These are phyloP conservation scores for Glossophaga mutica DNA, from an alignment of 2,797 vertebrate genomes.

Conservation along the genomic window DNA sequence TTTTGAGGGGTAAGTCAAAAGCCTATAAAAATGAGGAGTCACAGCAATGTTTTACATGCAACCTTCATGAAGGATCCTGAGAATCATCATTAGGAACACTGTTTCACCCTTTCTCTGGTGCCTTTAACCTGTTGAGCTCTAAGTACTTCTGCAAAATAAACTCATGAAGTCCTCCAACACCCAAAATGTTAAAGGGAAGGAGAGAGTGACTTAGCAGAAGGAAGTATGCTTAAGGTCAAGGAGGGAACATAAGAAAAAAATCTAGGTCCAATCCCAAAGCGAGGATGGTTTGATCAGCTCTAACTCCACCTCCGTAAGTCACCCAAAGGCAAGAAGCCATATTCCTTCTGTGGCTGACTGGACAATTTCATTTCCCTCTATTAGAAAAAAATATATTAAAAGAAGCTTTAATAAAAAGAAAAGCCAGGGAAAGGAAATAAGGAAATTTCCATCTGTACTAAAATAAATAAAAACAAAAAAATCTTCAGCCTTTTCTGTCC, in stretches of 20 bases:
- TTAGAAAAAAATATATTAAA: neutral
- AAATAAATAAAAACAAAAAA: neutral
- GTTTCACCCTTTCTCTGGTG: neutral
- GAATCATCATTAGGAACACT: neutral
- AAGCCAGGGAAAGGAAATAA: neutral
- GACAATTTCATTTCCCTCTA: slow-evolving; percentile 5
- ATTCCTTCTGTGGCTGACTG: neutral
- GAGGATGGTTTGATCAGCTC: neutral
- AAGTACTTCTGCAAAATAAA: neutral
- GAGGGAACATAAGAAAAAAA: neutral
- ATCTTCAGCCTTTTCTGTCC: slow-evolving; percentile 9
- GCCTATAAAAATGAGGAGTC: neutral
- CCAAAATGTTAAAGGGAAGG: neutral
- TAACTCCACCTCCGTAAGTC: neutral
- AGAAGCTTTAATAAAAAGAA: neutral
- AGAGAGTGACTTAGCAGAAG: neutral
- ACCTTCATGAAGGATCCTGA: neutral
- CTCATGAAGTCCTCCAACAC: neutral
- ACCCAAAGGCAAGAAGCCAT: neutral
- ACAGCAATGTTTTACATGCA: neutral
- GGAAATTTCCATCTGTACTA: neutral
- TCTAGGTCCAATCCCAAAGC: neutral
- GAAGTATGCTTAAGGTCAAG: neutral
- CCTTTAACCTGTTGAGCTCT: neutral
- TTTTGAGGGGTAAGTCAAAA: neutral